phyloP scores from a whole-genome alignment of 2,797 vertebrate species.

The Mormyrops attenuatus region DNA sequence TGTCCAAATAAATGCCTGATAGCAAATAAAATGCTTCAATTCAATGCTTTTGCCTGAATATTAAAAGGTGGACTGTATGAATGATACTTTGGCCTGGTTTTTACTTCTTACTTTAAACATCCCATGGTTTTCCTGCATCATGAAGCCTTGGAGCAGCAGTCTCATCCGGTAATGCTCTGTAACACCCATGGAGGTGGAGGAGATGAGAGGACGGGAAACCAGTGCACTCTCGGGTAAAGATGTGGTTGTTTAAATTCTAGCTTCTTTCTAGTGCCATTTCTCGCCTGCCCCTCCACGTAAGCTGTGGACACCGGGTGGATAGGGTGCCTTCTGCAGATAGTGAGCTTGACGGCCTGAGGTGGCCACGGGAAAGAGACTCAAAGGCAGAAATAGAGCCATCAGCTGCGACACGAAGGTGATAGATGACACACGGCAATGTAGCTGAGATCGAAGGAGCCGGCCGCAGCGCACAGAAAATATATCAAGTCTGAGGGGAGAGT shows the following conservation, averaged over 20 bases:
- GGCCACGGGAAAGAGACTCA: neutral
- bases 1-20: neutral
- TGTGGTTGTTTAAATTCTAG: neutral
- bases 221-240: neutral
- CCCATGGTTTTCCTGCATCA: neutral
- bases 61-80: neutral
- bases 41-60: neutral
- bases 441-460: conserved; percentile 17
- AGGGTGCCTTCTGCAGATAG: neutral
- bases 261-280: neutral
- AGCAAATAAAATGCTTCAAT: neutral
- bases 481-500: conserved; percentile 18
- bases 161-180: neutral
- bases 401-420: conserved; percentile 12
- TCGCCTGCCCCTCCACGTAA: neutral
- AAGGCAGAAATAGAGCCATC: conserved; percentile 3
- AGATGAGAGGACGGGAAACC: neutral
- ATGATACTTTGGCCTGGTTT: neutral
- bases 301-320: neutral
- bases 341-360: neutral
- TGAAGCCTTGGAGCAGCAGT: neutral
- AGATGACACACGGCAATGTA: neutral
- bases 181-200: neutral
- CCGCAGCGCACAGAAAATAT: neutral
- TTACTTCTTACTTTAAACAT: neutral